phyloP scores from a whole-genome alignment of 1,140 invertebrate genomes.

The Polyergus mexicanus region DNA sequence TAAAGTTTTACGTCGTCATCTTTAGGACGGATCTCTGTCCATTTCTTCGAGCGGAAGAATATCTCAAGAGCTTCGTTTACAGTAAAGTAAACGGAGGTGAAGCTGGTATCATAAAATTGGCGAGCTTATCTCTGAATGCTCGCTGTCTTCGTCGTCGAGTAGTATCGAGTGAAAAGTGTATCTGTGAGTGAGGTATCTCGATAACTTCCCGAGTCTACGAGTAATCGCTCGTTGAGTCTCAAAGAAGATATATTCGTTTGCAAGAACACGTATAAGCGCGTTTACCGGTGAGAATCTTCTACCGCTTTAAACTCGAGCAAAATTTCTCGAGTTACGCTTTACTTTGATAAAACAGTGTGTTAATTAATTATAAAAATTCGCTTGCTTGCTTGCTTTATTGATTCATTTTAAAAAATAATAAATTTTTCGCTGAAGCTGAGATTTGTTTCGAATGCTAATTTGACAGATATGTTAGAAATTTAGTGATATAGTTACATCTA shows the following conservation, averaged over 20 bases:
- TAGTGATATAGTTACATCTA: neutral
- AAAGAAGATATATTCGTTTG: neutral
- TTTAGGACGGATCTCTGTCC: constrained; percentile 6
- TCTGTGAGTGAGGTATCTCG: neutral
- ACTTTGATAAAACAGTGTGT: neutral
- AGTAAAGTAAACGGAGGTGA: neutral
- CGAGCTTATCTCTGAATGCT: constrained; percentile 18
- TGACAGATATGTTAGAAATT: neutral
- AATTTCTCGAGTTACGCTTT: neutral
- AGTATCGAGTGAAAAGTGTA: constrained; percentile 21
- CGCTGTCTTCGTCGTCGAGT: neutral
- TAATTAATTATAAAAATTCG: neutral
- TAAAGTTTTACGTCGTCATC: neutral
- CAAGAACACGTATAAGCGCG: neutral
- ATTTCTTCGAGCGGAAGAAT: constrained; percentile 31
- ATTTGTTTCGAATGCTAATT: constrained; percentile 4
- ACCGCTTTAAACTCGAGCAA: neutral
- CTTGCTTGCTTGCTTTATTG: neutral
- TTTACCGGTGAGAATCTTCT: neutral
- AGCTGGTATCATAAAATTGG: constrained; percentile 32
- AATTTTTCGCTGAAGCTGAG: neutral
- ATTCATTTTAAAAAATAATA: neutral
- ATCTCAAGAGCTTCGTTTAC: neutral
- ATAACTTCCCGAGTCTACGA: neutral
- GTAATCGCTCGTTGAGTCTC: constrained; percentile 41